phyloP scores from a whole-genome alignment of 1,140 invertebrate species.

The Bombus cullumanus region DNA sequence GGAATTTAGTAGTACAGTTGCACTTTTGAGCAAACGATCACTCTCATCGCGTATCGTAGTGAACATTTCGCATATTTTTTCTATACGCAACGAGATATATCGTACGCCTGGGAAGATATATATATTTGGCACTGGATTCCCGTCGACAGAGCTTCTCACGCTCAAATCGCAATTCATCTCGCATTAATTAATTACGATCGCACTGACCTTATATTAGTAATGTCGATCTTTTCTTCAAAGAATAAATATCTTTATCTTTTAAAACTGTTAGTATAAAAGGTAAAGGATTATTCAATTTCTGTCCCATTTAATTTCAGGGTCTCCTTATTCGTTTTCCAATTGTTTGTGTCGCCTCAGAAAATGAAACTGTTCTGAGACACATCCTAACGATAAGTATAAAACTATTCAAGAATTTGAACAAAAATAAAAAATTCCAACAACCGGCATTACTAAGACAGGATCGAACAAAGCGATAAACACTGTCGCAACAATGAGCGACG shows the following conservation, averaged over 20 bases:
- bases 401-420: neutral
- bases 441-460: neutral
- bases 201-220: neutral
- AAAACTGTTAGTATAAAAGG: neutral
- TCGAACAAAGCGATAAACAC: neutral
- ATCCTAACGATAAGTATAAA: neutral
- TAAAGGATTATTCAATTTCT: neutral
- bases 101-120: slow-evolving; percentile 68
- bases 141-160: slow-evolving; percentile 38
- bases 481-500: neutral
- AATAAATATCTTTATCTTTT: neutral
- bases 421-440: neutral
- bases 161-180: slow-evolving; percentile 31
- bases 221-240: neutral
- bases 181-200: slow-evolving; percentile 6
- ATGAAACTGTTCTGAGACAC: no score
- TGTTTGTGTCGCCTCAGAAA: no score
- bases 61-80: slow-evolving; percentile 48
- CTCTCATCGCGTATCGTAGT: slow-evolving; percentile 53
- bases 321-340: no score
- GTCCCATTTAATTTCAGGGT: no score
- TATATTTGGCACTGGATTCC: slow-evolving; percentile 68
- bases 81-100: slow-evolving; percentile 50
- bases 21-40: slow-evolving; percentile 75
- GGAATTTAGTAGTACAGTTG: slow-evolving; percentile 60